A percentile compares a stretch with the other conserved stretches of the same genome.
Evolutionary conservation across 2,888 invertebrate species (phyloP).

Genomic region (Temnothorax ravouxi): DNA sequence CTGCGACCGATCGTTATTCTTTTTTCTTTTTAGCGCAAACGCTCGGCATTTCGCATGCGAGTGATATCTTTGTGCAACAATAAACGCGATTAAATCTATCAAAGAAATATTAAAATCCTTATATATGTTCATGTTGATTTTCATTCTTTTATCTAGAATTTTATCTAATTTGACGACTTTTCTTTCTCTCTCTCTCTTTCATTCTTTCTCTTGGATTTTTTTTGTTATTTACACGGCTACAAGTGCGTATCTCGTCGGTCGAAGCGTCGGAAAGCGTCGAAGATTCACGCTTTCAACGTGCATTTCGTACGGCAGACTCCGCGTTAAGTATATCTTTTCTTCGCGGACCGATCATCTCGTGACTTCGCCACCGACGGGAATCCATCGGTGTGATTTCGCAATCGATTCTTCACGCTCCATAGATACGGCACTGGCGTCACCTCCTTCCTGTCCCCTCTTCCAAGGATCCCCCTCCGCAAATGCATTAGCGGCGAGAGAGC

Average conservation of each 20-base stretch:
- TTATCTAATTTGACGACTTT: too few species aligned
- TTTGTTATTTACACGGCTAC: background rate
- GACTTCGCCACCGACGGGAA: slow-evolving; percentile 16
- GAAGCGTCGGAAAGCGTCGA: too few species aligned
- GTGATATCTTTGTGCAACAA: background rate
- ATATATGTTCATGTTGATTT: background rate
- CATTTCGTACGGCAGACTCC: background rate
- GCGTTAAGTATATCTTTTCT: background rate
- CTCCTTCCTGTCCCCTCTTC: slow-evolving; percentile 68
- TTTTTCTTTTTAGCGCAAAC: background rate
- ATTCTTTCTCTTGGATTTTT: background rate
- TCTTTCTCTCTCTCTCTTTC: background rate
- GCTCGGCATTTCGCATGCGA: background rate
- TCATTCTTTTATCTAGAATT: background rate
- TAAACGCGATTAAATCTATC: background rate
- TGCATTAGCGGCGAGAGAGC: slow-evolving; percentile 85
- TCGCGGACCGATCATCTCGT: background rate
- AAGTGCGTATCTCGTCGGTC: slow-evolving; percentile 1
- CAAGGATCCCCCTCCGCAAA: slow-evolving; percentile 80
- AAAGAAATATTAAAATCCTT: background rate
- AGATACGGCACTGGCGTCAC: slow-evolving; percentile 77
- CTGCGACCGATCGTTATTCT: slow-evolving; percentile 1
- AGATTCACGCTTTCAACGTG: slow-evolving; percentile 30
- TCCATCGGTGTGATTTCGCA: slow-evolving; percentile 68
- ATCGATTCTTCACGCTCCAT: slow-evolving; percentile 81